Conservation (phyloP, 2,113 vertebrate species). For the Urocynchramus pylzowi region DNA sequence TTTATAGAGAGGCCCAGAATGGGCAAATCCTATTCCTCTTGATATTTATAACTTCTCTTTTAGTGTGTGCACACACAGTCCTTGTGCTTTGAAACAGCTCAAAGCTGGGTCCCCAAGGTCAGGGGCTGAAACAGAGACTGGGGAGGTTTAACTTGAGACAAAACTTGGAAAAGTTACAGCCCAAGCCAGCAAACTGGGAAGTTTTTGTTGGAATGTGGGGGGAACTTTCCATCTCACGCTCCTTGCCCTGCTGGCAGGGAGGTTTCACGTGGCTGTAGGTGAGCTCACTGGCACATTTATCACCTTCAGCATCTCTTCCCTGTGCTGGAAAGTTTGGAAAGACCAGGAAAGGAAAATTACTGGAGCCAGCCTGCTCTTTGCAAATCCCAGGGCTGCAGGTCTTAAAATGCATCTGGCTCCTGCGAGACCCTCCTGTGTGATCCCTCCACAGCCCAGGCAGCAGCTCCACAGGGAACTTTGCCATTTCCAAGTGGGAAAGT, state of each 20-base stretch:
- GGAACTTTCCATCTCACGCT: background rate
- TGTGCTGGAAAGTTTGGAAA: background rate
- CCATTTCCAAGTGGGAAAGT: background rate
- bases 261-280: background rate
- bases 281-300: background rate
- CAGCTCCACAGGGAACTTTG: background rate
- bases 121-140: background rate
- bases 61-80: background rate
- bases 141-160: background rate
- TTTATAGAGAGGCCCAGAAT: background rate
- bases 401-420: background rate
- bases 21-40: background rate
- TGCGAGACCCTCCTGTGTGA: background rate
- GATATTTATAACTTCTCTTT: constrained; percentile 15
- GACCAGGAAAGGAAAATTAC: background rate
- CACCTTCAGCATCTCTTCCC: background rate
- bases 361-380: background rate
- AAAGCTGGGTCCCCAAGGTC: background rate
- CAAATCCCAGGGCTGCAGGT: background rate
- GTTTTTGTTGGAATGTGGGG: background rate
- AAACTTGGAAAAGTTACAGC: background rate
- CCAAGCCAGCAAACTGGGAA: background rate
- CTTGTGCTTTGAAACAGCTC: background rate
- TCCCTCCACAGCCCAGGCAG: background rate
- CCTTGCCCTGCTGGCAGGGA: background rate